phyloP scores from a whole-genome alignment of 2,888 invertebrate genomes.

The Clusia tigrina region DNA sequence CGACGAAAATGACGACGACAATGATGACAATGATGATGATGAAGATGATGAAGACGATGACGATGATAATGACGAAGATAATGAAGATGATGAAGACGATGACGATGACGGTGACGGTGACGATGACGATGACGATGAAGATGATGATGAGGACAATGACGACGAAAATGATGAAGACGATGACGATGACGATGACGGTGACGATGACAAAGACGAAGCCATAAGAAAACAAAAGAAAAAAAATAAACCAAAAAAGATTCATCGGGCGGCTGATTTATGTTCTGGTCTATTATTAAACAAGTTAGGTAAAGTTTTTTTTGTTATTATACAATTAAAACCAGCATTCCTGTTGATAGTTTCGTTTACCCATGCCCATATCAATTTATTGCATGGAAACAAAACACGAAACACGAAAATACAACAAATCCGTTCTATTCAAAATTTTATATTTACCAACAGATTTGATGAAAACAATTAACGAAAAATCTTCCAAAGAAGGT shows the following conservation, averaged over 20 bases:
- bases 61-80: conserved; percentile 57
- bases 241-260: conserved; percentile 46
- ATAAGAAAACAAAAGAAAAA: conserved; percentile 28
- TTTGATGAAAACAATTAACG: conserved; percentile 41
- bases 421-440: background rate
- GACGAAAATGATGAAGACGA: conserved; percentile 61
- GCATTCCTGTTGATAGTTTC: background rate
- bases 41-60: conserved; percentile 57
- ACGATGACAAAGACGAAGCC: conserved; percentile 62
- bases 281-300: conserved; percentile 53
- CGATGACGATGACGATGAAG: conserved; percentile 41
- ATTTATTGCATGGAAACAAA: background rate
- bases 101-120: conserved; percentile 63
- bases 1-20: conserved; percentile 45
- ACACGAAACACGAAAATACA: background rate
- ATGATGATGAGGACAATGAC: conserved; percentile 51
- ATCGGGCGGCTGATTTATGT: conserved; percentile 56
- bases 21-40: conserved; percentile 55
- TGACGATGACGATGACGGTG: conserved; percentile 50
- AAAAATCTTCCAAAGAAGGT: conserved; percentile 47
- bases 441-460: conserved; percentile 50
- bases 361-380: background rate
- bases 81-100: conserved; percentile 64
- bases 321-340: background rate
- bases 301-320: conserved; percentile 63